Conservation (phyloP, 2,888 invertebrate species). For the Pammene aurita region DNA sequence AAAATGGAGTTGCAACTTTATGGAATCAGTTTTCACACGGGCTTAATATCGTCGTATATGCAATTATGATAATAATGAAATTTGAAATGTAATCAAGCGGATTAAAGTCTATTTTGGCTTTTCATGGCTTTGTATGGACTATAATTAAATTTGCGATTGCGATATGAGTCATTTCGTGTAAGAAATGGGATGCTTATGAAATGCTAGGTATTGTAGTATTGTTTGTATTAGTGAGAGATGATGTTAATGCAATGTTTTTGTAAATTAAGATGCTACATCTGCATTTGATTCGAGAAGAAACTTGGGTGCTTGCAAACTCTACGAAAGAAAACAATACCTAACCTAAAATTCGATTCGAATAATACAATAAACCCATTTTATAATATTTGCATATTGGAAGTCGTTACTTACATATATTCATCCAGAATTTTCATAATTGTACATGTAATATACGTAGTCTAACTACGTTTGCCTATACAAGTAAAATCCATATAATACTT, state of each 20-base stretch:
- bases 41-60: conserved; percentile 26
- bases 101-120: conserved; percentile 51
- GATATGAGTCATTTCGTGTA: conserved; percentile 72
- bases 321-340: background rate
- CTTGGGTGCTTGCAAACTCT: conserved; percentile 13
- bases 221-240: conserved; percentile 45
- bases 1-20: conserved; percentile 17
- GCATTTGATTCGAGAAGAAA: conserved; percentile 33
- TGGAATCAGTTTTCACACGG: conserved; percentile 1
- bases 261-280: conserved; percentile 54
- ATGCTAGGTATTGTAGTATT: conserved; percentile 39
- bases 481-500: too few relatives aligned
- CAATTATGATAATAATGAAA: conserved; percentile 13
- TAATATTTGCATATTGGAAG: too few relatives aligned
- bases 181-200: conserved; percentile 60
- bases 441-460: too few relatives aligned
- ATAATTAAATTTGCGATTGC: conserved; percentile 61
- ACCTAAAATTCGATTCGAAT: too few relatives aligned
- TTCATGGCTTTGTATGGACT: conserved; percentile 47
- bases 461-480: too few relatives aligned
- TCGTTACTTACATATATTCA: too few relatives aligned
- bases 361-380: too few relatives aligned
- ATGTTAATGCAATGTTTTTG: conserved; percentile 50
- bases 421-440: too few relatives aligned
- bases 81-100: conserved; percentile 39